Conservation (phyloP, 1,140 invertebrate genomes). For the Heterodera schachtii region DNA sequence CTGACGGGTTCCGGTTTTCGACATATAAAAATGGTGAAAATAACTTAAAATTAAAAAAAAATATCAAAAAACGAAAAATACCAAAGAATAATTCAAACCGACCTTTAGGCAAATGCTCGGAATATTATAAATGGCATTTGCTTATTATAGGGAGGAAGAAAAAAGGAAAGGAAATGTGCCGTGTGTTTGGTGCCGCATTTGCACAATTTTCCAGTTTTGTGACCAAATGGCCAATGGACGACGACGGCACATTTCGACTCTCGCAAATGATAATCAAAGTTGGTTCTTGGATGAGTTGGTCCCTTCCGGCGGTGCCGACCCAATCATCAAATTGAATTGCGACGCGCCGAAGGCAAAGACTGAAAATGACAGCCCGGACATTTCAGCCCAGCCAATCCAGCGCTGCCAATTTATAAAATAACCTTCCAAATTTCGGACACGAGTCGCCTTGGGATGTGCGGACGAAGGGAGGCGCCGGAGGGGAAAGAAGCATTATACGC, state of each 20-base stretch:
- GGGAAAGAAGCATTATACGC: not conserved
- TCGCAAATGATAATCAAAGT: not conserved
- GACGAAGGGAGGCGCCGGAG: too few relatives aligned
- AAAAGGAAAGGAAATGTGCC: not conserved
- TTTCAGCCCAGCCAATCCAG: not conserved
- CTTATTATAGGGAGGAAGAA: not conserved
- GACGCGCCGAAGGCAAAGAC: not conserved
- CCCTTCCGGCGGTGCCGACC: not conserved
- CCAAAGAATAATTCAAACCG: too few relatives aligned
- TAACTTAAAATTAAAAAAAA: too few relatives aligned
- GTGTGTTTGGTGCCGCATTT: not conserved
- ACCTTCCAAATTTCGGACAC: too few relatives aligned
- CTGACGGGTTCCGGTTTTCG: too few relatives aligned
- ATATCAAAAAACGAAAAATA: too few relatives aligned
- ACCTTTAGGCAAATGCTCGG: too few relatives aligned
- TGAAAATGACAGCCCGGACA: not conserved
- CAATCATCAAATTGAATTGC: slow-evolving; percentile 1
- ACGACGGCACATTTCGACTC: not conserved
- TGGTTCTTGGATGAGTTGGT: not conserved
- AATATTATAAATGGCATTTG: not conserved
- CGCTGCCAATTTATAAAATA: too few relatives aligned
- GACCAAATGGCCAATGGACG: not conserved
- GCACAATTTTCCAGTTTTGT: not conserved
- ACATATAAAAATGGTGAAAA: too few relatives aligned
- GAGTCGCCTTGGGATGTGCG: too few relatives aligned